phyloP scores from a whole-genome alignment of 2,888 invertebrate species.

The Diaperis boleti region DNA sequence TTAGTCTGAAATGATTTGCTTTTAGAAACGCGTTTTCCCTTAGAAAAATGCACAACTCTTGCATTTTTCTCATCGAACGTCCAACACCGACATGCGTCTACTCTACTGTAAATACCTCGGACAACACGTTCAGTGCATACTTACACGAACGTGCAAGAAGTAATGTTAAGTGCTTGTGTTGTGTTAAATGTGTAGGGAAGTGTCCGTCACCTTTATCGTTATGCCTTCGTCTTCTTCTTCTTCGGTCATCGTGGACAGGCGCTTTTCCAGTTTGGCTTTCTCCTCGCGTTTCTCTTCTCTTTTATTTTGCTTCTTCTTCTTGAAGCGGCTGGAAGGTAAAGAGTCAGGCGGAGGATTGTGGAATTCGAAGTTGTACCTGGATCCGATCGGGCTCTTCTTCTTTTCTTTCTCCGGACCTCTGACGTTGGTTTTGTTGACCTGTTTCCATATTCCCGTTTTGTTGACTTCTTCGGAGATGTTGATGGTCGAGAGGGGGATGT shows the following conservation, averaged over 20 bases:
- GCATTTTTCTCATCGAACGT: slow-evolving; percentile 22
- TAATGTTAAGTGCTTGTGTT: slow-evolving; percentile 31
- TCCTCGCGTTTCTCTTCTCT: slow-evolving; percentile 75
- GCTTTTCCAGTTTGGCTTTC: slow-evolving; percentile 67
- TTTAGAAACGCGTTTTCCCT: slow-evolving; percentile 8
- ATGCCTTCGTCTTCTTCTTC: slow-evolving; percentile 84
- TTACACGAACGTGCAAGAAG: slow-evolving; percentile 38
- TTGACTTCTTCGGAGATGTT: slow-evolving; percentile 95
- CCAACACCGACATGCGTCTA: slow-evolving; percentile 21
- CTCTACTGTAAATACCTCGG: too few species aligned
- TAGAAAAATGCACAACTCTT: slow-evolving; percentile 6
- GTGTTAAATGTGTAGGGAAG: slow-evolving; percentile 55
- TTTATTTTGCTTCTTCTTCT: slow-evolving; percentile 77
- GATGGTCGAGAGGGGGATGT: slow-evolving; percentile 86
- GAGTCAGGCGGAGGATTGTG: slow-evolving; percentile 3
- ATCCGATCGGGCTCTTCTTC: slow-evolving; percentile 61
- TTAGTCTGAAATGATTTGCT: slow-evolving; percentile 30
- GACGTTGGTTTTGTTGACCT: slow-evolving; percentile 80
- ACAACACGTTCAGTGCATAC: slow-evolving; percentile 36
- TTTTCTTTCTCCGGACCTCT: slow-evolving; percentile 61
- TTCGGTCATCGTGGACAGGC: slow-evolving; percentile 88
- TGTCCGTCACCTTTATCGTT: slow-evolving; percentile 72
- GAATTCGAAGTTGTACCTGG: slow-evolving; percentile 49
- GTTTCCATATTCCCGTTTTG: slow-evolving; percentile 94
- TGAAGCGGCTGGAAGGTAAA: slow-evolving; percentile 59